Percentiles rank a stretch among this genome's conserved stretches.
Evolutionary conservation across 2,113 vertebrate genomes (phyloP).

Genomic region (Poecile atricapillus): DNA sequence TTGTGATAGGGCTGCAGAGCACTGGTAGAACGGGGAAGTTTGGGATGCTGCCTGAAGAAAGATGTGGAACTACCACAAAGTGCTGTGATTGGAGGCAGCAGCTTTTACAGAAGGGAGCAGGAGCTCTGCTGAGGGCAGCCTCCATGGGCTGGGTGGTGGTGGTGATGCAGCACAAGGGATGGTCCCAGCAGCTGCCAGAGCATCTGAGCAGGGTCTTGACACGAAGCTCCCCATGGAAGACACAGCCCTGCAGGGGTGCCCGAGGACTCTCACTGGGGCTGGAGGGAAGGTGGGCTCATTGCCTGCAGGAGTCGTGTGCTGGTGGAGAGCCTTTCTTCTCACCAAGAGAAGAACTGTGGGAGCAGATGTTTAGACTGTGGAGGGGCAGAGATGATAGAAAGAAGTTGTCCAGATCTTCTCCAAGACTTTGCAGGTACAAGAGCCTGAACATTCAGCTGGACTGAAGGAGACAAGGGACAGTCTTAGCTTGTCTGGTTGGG

Average conservation of each 20-base stretch:
- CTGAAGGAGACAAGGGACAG: neutral
- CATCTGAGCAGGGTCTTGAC: neutral
- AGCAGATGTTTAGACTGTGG: neutral
- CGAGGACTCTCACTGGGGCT: rapidly evolving
- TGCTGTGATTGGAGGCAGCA: neutral
- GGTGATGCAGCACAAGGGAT: too few species aligned
- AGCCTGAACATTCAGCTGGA: neutral
- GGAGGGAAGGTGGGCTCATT: neutral
- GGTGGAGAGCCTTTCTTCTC: neutral
- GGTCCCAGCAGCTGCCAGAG: neutral
- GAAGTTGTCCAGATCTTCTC: neutral
- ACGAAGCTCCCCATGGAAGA: neutral
- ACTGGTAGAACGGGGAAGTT: neutral
- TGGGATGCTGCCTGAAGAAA: neutral
- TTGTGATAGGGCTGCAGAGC: neutral
- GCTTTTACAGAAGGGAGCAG: neutral
- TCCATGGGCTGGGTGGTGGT: rapidly evolving
- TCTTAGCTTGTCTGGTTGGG: neutral
- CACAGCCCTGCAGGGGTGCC: neutral
- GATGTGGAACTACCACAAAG: neutral
- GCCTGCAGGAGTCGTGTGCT: neutral
- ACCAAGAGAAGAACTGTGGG: neutral
- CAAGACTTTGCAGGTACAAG: neutral
- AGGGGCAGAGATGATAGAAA: neutral
- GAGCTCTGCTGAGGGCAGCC: neutral